A percentile compares a stretch with the other conserved stretches of the same genome.
Evolutionary conservation across 1,140 invertebrate species (phyloP).

Genomic region (Eurosta solidaginis): DNA sequence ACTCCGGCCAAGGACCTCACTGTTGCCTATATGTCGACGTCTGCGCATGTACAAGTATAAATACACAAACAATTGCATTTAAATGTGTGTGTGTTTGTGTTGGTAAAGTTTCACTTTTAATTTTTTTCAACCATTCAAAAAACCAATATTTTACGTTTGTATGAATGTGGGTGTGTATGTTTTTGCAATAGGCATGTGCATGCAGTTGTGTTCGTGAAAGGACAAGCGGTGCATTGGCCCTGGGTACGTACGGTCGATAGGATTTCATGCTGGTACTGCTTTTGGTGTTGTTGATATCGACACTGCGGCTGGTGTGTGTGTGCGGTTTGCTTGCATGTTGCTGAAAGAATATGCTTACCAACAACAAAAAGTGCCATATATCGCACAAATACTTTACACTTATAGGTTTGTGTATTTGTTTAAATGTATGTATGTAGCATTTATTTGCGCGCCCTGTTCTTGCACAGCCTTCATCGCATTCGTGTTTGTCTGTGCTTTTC

Average conservation of each 20-base stretch:
- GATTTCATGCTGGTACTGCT: neutral
- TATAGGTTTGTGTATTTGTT: neutral
- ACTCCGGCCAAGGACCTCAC: conserved; percentile 47
- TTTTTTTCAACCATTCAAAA: conserved; percentile 51
- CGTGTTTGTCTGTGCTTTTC: neutral
- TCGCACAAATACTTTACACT: neutral
- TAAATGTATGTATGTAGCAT: too few relatives aligned
- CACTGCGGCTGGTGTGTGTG: neutral
- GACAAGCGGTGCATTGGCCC: conserved; percentile 20
- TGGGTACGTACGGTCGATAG: conserved; percentile 14
- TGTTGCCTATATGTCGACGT: neutral
- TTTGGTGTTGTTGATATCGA: neutral
- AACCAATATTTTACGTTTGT: neutral
- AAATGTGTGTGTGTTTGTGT: neutral
- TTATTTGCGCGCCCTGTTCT: neutral
- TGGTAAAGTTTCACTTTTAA: conserved; percentile 56
- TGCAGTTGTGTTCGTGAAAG: conserved; percentile 22
- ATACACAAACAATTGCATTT: neutral
- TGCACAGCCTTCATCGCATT: neutral
- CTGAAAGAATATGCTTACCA: neutral
- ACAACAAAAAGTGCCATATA: neutral
- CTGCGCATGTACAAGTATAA: conserved; percentile 1
- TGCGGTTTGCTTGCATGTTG: neutral
- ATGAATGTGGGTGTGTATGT: neutral
- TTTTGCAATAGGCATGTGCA: neutral